Conservation (phyloP, 2,797 vertebrate species). For the Crocidura indochinensis region DNA sequence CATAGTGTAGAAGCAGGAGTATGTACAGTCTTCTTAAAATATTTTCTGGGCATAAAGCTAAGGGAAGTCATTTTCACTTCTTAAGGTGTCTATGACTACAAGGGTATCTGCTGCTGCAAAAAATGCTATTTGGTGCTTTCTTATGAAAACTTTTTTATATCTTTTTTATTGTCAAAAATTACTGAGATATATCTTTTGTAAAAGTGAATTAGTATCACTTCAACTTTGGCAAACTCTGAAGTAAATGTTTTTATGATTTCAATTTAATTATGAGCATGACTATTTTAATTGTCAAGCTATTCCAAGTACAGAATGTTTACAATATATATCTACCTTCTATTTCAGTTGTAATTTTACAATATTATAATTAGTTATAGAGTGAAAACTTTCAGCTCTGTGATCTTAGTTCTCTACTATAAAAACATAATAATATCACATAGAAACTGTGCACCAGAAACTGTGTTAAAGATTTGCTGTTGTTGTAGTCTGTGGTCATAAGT, state of each 20-base stretch:
- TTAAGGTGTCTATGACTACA: not conserved
- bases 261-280: constrained; percentile 13
- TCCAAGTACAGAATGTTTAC: constrained; percentile 28
- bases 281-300: constrained; percentile 35
- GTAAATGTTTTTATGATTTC: not conserved
- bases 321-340: constrained; percentile 47
- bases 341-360: constrained; percentile 26
- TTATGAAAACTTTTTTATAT: not conserved
- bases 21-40: not conserved
- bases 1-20: not conserved
- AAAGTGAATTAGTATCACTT: not conserved
- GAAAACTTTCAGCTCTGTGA: constrained; percentile 20
- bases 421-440: not conserved
- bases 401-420: not conserved
- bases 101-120: not conserved
- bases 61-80: not conserved
- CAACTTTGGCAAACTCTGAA: not conserved
- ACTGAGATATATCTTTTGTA: not conserved
- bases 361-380: constrained; percentile 29
- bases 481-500: not conserved
- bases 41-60: not conserved
- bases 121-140: not conserved
- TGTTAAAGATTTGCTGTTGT: constrained; percentile 17
- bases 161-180: not conserved
- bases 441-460: not conserved